Evolutionary conservation across 2,888 invertebrate genomes (phyloP), one percentile per base, ranked within the genome.

Genomic region (Ferrisia virgata): DNA sequence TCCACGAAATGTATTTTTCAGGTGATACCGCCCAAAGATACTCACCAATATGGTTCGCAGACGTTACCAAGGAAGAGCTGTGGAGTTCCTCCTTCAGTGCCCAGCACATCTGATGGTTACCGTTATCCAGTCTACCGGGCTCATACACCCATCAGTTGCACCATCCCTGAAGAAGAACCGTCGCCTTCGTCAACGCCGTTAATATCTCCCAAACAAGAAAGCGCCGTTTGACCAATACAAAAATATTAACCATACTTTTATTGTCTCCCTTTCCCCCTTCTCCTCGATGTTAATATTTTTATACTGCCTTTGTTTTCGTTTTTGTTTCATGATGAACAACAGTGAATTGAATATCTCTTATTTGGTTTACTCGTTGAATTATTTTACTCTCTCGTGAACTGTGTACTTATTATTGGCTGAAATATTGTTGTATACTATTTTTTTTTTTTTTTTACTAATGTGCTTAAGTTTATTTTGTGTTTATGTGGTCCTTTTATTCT

Each of bases 201-300:
- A 76, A 84, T 84, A 47, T 84, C 84, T 9, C 79, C 84, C 6
- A 84, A 84, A 69, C 84, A 84, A 69, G 84, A 84, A 39, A 84
- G 84, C 64, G 79, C 84, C 36, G 84, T 84, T 84, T 84, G 84
- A 84, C 84, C 53, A 84, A 28, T 36, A 33, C 33, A 53, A 36
- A 47, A 47, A 47, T n/a, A 47, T 43, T 47, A 15, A 47, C n/a
- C 6, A n/a, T n/a, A n/a, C 2, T n/a, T n/a, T 4, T 0, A n/a
- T 3, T 9, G 22, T 22, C 53, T 22, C 53, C 2, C 36, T 6
- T 36, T 8, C 4, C 53, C 47, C 8, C 2, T 11, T 22, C 53
- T 8, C 53, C 53, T 6, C 8, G 5, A 2, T 53, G 22, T 53
- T 53, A 53, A 53, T 53, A 53, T 53, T 22, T 53, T 53, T 53